Base-by-base conservation (phyloP, 2,888 invertebrate species). In the Cybosia mesomella region DNA sequence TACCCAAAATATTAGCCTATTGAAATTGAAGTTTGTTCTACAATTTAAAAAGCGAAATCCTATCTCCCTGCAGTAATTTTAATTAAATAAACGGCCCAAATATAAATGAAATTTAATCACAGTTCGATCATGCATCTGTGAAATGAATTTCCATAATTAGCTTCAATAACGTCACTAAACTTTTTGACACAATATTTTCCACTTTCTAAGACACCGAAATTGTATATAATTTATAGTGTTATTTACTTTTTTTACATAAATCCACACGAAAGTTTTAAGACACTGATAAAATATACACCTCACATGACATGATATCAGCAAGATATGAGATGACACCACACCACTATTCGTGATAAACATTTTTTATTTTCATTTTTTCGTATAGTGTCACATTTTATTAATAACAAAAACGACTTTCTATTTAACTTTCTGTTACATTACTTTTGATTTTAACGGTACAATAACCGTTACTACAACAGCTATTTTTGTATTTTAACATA, bases 291-390 rank as follows among this genome's bases (percentile, higher is more conserved):
- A 66, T 66, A 75, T 75, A 80, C 82, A 77, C 82, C 79, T 85
- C 84, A 89, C 86, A 89, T 88, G 87, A 83, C 84, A 78, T 28
- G 68, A 65, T 88, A 88, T 86, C 87, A 72, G 72, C 72, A 73
- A 70, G 81, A 85, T 85, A 85, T 69, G 72, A 28, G 28, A 28
- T 28, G 2, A 28, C 5, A 28, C 66, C 62, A 80, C 82, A 84
- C 74, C 82, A 83, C 58, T 79, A 75, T 83, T 85, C 66, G 61
- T 68, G 81, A 81, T 83, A 85, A 83, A 76, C 68, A 70, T 74
- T 74, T 70, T 71, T 71, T 68, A 63, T 74, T 68, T 61, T 69
- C 67, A 64, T 73, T 69, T 63, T 67, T 32, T 67, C 54, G 32
- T 39, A 59, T 54, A 68, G 68, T 70, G 72, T 69, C 70, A 68